Base-by-base conservation (phyloP, 2,888 invertebrate genomes). In the Lumbricus terrestris region DNA sequence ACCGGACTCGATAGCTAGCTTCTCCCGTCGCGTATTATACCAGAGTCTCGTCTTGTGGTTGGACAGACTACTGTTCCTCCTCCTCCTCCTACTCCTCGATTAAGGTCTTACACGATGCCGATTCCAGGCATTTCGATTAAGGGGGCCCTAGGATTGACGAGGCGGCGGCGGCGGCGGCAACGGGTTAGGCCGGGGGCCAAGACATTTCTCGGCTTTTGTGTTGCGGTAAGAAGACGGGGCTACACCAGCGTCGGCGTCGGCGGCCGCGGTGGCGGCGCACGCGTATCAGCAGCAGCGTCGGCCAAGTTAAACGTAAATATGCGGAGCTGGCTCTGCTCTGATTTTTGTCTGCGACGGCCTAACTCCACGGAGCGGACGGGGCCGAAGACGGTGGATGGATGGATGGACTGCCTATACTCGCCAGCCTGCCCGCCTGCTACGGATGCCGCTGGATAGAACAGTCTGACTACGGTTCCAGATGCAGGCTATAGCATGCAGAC, bases 401-500 rank as follows among this genome's bases (percentile, higher is more conserved):
- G 47, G 47, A 23, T 47, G 47, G 11, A 47, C 47, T 69, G 54
- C 54, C 54, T 54, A 29, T 29, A 16, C 47, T 23, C 11, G 47
- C 23, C 8, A 6, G 69, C 69, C n/a, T n/a, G 29, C 69, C n/a
- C 69, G 29, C 69, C 13, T n/a, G 69, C 69, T n/a, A 4, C 69
- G 69, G 69, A 69, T 69, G n/a, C 69, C n/a, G 29, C n/a, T 54
- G 54, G 69, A 29, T n/a, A n/a, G 29, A n/a, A 69, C 69, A 29
- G 69, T n/a, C 29, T 29, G 69, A 69, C n/a, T n/a, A n/a, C 69
- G 69, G 69, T 69, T 69, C 69, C 69, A 69, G 69, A 69, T 69
- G 69, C n/a, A 69, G 69, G 69, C 69, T 69, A n/a, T n/a, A 69
- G 69, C 69, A 69, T 69, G 69, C 69, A 69, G 69, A n/a, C 69